These are phyloP conservation scores for Tetrao urogallus DNA, from an alignment of 2,113 vertebrate species.

Conservation along the genomic window DNA sequence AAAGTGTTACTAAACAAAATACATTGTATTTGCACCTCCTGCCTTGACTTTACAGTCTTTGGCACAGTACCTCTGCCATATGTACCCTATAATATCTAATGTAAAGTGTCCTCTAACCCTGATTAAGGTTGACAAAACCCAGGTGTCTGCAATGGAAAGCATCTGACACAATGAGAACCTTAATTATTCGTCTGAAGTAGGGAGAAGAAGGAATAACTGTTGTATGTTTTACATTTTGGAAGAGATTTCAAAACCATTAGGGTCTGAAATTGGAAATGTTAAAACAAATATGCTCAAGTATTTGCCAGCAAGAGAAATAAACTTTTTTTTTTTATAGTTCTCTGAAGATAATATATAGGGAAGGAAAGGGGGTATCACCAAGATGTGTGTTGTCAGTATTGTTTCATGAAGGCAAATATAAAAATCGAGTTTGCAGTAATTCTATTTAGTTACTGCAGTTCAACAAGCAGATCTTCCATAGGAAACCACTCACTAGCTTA, in stretches of 20 bases:
- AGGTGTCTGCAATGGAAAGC: not conserved
- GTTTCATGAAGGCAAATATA: not conserved
- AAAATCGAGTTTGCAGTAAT: not conserved
- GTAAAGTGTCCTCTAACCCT: not conserved
- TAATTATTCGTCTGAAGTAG: not conserved
- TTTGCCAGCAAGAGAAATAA: conserved; percentile 11
- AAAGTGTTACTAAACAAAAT: not conserved
- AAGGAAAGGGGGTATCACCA: not conserved
- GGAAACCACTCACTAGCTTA: not conserved
- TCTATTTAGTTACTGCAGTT: not conserved
- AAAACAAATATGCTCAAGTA: not conserved
- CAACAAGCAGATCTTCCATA: not conserved
- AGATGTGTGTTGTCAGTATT: not conserved
- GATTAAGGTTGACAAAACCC: not conserved
- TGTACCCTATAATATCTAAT: rapidly evolving
- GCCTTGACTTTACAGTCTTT: not conserved
- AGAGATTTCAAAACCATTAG: not conserved
- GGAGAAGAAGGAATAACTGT: not conserved
- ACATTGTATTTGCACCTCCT: not conserved
- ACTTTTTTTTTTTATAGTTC: not conserved
- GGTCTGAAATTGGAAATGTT: not conserved
- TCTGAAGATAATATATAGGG: not conserved
- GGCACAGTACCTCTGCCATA: not conserved
- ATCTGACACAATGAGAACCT: not conserved
- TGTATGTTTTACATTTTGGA: not conserved